Evolutionary conservation across 2,888 invertebrate genomes (phyloP).

Genomic region (Caenorhabditis japonica): DNA sequence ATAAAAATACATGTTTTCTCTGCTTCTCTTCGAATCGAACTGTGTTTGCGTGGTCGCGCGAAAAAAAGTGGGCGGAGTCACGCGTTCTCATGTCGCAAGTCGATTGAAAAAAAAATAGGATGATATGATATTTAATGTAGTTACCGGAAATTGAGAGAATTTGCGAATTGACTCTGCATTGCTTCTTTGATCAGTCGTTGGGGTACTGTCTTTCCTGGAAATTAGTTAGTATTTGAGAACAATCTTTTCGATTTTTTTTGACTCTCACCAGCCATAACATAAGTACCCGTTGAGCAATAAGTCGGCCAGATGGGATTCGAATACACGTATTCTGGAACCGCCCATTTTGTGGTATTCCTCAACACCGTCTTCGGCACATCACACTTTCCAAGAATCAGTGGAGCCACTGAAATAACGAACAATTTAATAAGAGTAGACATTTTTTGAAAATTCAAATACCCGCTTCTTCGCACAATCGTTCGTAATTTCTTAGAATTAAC

Average conservation of each 20-base stretch:
- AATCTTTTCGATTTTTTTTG: no score
- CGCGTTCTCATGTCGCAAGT: no score
- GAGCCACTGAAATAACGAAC: conserved; percentile 44
- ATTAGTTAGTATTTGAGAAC: background rate
- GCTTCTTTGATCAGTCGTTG: conserved; percentile 44
- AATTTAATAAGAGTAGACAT: background rate
- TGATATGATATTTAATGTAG: background rate
- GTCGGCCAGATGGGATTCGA: conserved; percentile 42
- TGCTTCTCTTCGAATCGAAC: no score
- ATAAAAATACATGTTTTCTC: no score
- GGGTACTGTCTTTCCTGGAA: conserved; percentile 49
- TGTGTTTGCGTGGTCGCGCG: no score
- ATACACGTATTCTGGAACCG: conserved; percentile 54
- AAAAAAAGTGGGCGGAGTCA: no score
- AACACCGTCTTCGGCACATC: conserved; percentile 51
- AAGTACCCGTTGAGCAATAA: conserved; percentile 62
- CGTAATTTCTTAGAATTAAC: conserved; percentile 51
- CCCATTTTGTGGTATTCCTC: conserved; percentile 59
- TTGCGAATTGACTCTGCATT: conserved; percentile 42
- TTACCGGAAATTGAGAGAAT: conserved; percentile 54
- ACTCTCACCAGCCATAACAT: conserved; percentile 46
- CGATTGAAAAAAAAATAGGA: background rate
- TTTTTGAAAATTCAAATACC: conserved; percentile 15
- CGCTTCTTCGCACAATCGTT: conserved; percentile 59
- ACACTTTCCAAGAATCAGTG: conserved; percentile 57